Base-by-base conservation (phyloP, 2,888 invertebrate species). In the Dryobotodes eremita region DNA sequence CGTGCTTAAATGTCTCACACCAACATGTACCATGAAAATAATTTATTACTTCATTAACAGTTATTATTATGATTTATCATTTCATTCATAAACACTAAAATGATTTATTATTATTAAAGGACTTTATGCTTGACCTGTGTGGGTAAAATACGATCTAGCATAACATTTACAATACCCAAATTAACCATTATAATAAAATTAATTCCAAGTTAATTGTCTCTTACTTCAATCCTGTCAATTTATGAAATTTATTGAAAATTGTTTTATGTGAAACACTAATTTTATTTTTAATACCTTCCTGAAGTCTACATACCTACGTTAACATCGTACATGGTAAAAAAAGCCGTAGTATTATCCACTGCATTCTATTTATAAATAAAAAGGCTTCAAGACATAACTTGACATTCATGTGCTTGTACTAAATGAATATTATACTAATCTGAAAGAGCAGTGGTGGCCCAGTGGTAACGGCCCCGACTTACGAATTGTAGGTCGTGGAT, bases 41-140 rank as follows among this genome's bases (percentile, higher is more conserved):
- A 80, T 84, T 81, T 84, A 84, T 72, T 84, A 62, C 77, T 75
- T 84, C 74, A 84, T 84, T 84, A 83, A 75, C 74, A 72, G 64
- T 64, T 78, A 76, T 85, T 76, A 78, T 71, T 68, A 78, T 82
- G 78, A 84, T 77, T 72, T 75, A 84, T 73, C 26, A 65, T 75
- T 81, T 81, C 72, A 81, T 81, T 81, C 75, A 84, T 62, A 73
- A 80, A 81, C 65, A 66, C 59, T 71, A 20, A 73, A 71, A 73
- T 84, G 85, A 85, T 85, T 82, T 82, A 82, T 78, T 57, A 75
- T 62, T 71, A 82, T 78, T 80, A 75, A 53, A 79, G 36, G 42
- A 68, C n/a, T 68, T 71, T 17, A 53, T 68, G n/a, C 53, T 57
- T 62, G 53, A 20, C 23, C 36, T 61, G 48, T 46, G 46, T 31